Percentiles rank a stretch among this genome's conserved stretches.
phyloP scores from a whole-genome alignment of 2,113 vertebrate genomes.

The Rissa tridactyla region DNA sequence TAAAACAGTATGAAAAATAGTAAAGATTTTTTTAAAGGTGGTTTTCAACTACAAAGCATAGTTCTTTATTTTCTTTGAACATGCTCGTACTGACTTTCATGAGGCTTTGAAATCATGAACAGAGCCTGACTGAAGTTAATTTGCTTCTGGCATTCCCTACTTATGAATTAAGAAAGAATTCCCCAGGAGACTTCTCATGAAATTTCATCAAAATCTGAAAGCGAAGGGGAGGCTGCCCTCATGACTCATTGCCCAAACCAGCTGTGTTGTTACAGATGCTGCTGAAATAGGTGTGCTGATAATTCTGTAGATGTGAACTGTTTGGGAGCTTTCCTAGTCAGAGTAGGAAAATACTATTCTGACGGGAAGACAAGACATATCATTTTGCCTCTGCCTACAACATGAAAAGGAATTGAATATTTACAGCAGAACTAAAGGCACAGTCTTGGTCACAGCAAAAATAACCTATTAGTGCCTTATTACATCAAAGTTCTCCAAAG shows the following conservation, averaged over 20 bases:
- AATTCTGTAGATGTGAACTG: neutral
- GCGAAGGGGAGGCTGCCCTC: neutral
- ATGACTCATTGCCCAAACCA: neutral
- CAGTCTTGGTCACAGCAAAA: neutral
- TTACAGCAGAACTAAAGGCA: neutral
- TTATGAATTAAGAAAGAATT: neutral
- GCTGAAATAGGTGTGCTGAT: neutral
- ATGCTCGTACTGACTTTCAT: neutral
- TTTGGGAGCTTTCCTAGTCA: neutral
- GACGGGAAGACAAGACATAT: neutral
- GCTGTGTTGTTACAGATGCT: neutral
- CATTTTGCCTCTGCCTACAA: neutral
- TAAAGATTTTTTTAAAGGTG: neutral
- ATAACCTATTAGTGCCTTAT: neutral
- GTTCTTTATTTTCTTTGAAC: neutral
- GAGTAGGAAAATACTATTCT: neutral
- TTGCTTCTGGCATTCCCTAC: neutral
- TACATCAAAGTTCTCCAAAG: neutral
- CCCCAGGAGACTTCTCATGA: neutral
- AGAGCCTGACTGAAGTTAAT: neutral
- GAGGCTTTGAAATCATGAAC: neutral
- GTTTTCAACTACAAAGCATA: neutral
- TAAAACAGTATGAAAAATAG: accelerated
- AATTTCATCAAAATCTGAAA: neutral
- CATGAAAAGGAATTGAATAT: neutral